Evolutionary conservation across 2,888 invertebrate genomes (phyloP).

Genomic region (Peribatodes rhomboidaria): DNA sequence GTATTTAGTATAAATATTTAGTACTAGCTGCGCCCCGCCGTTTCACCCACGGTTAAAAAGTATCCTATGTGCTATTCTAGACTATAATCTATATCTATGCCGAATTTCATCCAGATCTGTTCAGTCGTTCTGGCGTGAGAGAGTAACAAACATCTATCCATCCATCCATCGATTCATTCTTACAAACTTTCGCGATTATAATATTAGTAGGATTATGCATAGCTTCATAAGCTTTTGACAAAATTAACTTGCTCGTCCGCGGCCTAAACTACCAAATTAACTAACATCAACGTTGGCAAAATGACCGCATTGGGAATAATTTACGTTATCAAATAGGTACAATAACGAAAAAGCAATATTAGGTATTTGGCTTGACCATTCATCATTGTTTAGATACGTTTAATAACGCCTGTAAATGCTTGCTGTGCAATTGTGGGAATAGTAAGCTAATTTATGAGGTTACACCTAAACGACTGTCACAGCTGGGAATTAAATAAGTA

Average conservation of each 20-base stretch:
- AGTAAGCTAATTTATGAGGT: not conserved
- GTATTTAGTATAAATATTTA: no score
- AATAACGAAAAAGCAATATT: slow-evolving; percentile 17
- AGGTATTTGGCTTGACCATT: slow-evolving; percentile 8
- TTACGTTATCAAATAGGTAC: slow-evolving; percentile 1
- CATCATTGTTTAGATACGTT: slow-evolving; percentile 2
- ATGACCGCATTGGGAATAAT: slow-evolving; percentile 8
- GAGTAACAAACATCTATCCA: no score
- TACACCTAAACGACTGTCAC: not conserved
- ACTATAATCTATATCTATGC: no score
- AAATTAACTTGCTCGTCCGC: not conserved
- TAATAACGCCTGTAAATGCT: slow-evolving; percentile 1
- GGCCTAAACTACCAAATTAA: slow-evolving; percentile 5
- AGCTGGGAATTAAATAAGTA: not conserved
- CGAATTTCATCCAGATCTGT: no score
- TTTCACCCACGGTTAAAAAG: no score
- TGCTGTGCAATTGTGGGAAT: not conserved
- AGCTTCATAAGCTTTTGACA: not conserved
- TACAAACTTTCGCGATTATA: not conserved
- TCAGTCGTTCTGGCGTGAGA: no score
- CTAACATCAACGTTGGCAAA: slow-evolving; percentile 3
- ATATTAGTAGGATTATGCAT: not conserved
- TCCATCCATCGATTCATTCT: not conserved
- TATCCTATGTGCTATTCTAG: no score
- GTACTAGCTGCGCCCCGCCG: no score